Evolutionary conservation across 2,113 vertebrate genomes (phyloP).

Genomic region (Brevimyrus niger): DNA sequence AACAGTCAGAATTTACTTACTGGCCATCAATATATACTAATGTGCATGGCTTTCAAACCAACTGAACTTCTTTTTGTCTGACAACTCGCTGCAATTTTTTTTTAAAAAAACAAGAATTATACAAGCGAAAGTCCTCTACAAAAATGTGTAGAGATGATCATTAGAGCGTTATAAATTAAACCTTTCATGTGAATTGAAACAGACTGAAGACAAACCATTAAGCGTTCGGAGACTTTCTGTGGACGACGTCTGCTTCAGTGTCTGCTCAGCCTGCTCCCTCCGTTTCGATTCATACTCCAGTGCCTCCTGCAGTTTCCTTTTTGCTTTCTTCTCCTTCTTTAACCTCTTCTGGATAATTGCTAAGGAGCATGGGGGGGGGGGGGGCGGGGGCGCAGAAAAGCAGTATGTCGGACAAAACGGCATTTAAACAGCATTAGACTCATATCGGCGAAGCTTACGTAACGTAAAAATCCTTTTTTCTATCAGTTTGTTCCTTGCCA

Average conservation of each 20-base stretch:
- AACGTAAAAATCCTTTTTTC: not conserved
- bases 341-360: conserved; percentile 97
- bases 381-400: not conserved
- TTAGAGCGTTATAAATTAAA: conserved; percentile 1
- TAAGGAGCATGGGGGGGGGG: conserved; percentile 37
- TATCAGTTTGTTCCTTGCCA: not conserved
- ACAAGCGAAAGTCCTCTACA: not conserved
- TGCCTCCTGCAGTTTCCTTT: conserved; percentile 99
- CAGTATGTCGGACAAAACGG: not conserved
- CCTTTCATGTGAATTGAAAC: not conserved
- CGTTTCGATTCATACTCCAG: conserved; percentile 97
- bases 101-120: not conserved
- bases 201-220: conserved; percentile 71
- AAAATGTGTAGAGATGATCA: not conserved
- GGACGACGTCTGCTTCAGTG: conserved; percentile 89
- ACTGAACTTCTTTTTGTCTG: not conserved
- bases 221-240: conserved; percentile 90
- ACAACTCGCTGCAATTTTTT: not conserved
- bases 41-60: not conserved
- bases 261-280: conserved; percentile 91
- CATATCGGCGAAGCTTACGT: not conserved
- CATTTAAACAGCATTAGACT: not conserved
- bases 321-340: conserved; percentile 99
- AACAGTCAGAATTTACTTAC: not conserved
- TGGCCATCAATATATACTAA: not conserved